Base-by-base conservation (phyloP, 2,113 vertebrate species). In the Cercocebus atys region DNA sequence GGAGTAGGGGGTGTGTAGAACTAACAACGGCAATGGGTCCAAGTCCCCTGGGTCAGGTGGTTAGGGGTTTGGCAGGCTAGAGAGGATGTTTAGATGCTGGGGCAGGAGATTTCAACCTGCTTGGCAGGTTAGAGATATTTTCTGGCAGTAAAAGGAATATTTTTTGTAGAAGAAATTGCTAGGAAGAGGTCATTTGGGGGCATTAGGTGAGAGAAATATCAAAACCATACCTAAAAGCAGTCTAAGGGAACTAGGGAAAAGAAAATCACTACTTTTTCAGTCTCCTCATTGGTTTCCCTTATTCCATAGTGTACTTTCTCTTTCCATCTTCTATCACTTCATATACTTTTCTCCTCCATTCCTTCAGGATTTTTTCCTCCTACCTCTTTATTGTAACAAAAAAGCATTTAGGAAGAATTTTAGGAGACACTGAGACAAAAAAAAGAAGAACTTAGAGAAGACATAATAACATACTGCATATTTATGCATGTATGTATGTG, bases 341-440 rank as follows among this genome's bases (percentile, higher is more conserved):
- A 57, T 47, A 87, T 3, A 76, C 57, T 89, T 73, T 50, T 30
- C 30, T 52, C 11, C 59, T 90, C 68, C 55, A 30, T 45, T 73
- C 27, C 70, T 55, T 92, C 35, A 93, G 30, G 45, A 86, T 13
- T 81, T 86, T 76, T 84, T 86, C 72, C 30, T 35, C 78, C 45
- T 95, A 47, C 57, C 23, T 95, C 57, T 94, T 68, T n/a, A 22
- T 92, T 90, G 59, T 90, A 95, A 90, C 45, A 93, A 68, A 87
- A 73, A 90, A 43, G 12, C 43, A 95, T 57, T 94, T 45, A 86
- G 84, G 57, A 80, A 92, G 43, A 92, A 90, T 90, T 94, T 92
- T 92, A 94, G 79, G 79, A 78, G 76, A 81, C 27, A 66, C 52
- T 52, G 43, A 94, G 20, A 80, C 18, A 16, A 47, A 79, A 57